phyloP scores from a whole-genome alignment of 2,113 vertebrate genomes.

The Hylia prasina region DNA sequence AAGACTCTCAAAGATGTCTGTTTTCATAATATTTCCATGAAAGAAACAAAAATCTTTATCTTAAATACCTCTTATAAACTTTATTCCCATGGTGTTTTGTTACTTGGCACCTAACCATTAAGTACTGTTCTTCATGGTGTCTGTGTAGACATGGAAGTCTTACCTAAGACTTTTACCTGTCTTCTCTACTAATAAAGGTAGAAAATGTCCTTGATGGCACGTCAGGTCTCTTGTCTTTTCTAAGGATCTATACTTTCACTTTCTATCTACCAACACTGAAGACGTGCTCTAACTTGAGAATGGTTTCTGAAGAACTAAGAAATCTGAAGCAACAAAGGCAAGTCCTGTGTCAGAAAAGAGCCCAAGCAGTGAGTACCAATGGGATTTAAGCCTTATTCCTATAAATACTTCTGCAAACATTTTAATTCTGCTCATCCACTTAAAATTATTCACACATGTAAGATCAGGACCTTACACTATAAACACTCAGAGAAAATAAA shows the following conservation, averaged over 20 bases:
- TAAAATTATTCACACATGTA: constrained; percentile 14
- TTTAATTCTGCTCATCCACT: constrained; percentile 28
- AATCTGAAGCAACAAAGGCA: background rate
- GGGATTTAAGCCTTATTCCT: background rate
- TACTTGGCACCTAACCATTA: background rate
- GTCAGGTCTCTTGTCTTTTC: background rate
- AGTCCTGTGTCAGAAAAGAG: background rate
- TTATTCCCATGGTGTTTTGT: background rate
- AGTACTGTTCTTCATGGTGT: background rate
- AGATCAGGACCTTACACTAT: background rate
- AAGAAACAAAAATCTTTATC: background rate
- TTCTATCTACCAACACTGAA: background rate
- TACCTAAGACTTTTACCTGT: background rate
- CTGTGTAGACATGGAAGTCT: background rate
- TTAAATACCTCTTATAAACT: background rate
- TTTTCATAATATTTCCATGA: background rate
- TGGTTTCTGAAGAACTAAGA: background rate
- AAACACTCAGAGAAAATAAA: background rate
- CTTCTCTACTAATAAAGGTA: background rate
- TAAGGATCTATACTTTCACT: background rate
- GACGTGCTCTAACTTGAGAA: background rate
- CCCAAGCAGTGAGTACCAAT: background rate
- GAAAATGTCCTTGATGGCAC: background rate
- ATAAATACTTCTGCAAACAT: constrained; percentile 29
- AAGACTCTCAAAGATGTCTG: background rate